Base-by-base conservation (phyloP, 2,888 invertebrate species). In the Cyclophora albipunctata region DNA sequence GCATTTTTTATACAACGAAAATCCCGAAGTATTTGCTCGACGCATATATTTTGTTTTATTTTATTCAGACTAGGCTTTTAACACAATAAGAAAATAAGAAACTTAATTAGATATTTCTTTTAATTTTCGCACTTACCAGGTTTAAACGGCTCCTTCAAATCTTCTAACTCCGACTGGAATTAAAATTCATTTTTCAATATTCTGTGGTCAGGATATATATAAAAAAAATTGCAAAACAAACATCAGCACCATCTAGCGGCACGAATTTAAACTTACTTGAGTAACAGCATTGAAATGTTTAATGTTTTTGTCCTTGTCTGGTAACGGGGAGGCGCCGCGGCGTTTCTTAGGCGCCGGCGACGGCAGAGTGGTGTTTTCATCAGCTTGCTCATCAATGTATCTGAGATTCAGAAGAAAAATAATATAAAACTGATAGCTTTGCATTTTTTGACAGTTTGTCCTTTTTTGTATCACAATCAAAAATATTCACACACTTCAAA, bases 371-470 rank as follows among this genome's bases (percentile, higher is more conserved):
- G 81, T 50, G 33, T 80, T 81, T 0, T 89, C 89, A 50, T 86
- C 88, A 0, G 79, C 79, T n/a, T 87, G 86, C 48, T 90, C 89
- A 52, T 89, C 89, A 49, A 87, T 78, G 48, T 86, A 89, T 54
- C 89, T 89, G 58, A 5, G 7, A 7, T 7, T n/a, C n/a, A 42
- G 4, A 42, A 42, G 3, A 7, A n/a, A 7, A 4, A 7, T 6
- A 7, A n/a, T 6, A 5, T 41, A 5, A 41, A 7, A 42, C 42
- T 2, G 7, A 4, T 4, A 42, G 7, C 3, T 41, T 2, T 7
- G 3, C 7, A 3, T 41, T 20, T 20, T 20, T 1, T 20, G 20
- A 20, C 20, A 20, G 20, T 41, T 41, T 3, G 5, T 7, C 3
- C 41, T 7, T 4, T 41, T 7, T 4, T 41, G 41, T 3, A 3